Conservation (phyloP, 92 coral and sea anemone genomes). For the Paragorgia papillata region DNA sequence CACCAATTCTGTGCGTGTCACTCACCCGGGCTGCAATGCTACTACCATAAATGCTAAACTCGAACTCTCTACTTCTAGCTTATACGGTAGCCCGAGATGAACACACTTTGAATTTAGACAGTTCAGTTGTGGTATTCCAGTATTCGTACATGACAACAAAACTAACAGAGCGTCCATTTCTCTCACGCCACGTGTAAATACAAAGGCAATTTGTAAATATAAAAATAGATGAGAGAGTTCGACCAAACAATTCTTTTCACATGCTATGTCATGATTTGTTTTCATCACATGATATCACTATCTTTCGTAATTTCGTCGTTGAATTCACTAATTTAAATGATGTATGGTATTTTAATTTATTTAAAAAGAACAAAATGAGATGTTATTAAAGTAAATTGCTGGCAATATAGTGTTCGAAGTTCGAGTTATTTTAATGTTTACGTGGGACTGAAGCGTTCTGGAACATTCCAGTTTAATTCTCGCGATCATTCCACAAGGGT, state of each 20-base stretch:
- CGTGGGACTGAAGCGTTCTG: background rate
- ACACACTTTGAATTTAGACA: background rate
- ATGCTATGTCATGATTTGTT: conserved; percentile 5
- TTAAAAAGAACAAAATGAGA: conserved; percentile 15
- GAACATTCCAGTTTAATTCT: background rate
- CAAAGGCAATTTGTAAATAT: conserved; percentile 48
- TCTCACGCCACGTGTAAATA: conserved; percentile 37
- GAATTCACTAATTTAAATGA: conserved; percentile 7
- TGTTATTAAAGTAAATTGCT: conserved; percentile 10
- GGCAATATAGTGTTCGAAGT: background rate
- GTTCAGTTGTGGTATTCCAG: no score
- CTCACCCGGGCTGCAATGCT: conserved; percentile 40
- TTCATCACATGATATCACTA: background rate
- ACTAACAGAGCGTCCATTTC: background rate
- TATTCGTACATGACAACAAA: no score
- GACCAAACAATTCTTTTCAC: conserved; percentile 33
- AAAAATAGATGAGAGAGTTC: conserved; percentile 17
- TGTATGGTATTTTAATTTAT: conserved; percentile 21
- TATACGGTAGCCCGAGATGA: background rate
- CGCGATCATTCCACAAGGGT: no score
- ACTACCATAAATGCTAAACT: conserved; percentile 26
- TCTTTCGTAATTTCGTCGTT: background rate
- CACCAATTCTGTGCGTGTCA: conserved; percentile 42
- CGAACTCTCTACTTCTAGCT: no score
- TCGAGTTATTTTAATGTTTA: background rate